These are phyloP conservation scores for Aradophagus sp. DNA, from an alignment of 1,140 invertebrate species.

Conservation along the genomic window DNA sequence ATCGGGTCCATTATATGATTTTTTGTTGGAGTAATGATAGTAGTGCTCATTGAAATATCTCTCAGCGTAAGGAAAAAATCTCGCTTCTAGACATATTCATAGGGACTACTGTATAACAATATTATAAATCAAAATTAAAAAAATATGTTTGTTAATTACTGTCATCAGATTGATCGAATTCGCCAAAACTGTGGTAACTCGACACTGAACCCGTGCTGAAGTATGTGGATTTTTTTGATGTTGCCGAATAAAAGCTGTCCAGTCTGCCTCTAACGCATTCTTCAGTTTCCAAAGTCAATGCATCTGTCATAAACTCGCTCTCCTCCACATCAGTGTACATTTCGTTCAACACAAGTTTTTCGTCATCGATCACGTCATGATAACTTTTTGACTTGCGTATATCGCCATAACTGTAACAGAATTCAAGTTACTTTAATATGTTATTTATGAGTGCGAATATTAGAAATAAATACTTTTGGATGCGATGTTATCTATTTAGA, in stretches of 20 bases:
- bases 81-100: too few relatives aligned
- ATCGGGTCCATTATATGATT: too few relatives aligned
- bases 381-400: slow-evolving; percentile 67
- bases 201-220: slow-evolving; percentile 82
- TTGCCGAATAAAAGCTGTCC: slow-evolving; percentile 87
- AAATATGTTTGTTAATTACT: slow-evolving; percentile 37
- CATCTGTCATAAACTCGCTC: slow-evolving; percentile 65
- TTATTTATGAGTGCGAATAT: too few relatives aligned
- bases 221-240: slow-evolving; percentile 83
- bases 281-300: slow-evolving; percentile 69
- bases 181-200: slow-evolving; percentile 76
- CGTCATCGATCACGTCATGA: slow-evolving; percentile 64
- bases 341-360: slow-evolving; percentile 54
- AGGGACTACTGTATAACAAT: too few relatives aligned
- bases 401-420: slow-evolving; percentile 40
- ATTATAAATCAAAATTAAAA: too few relatives aligned
- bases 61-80: too few relatives aligned
- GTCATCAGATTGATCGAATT: slow-evolving; percentile 59
- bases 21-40: too few relatives aligned
- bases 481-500: too few relatives aligned
- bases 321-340: slow-evolving; percentile 45
- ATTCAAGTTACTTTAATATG: too few relatives aligned
- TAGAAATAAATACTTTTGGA: too few relatives aligned
- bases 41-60: too few relatives aligned
- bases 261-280: slow-evolving; percentile 76